A percentile compares a stretch with the other conserved stretches of the same genome.
These are phyloP conservation scores for Euzetes globulus DNA, from an alignment of 2,888 invertebrate genomes.

Conservation along the genomic window DNA sequence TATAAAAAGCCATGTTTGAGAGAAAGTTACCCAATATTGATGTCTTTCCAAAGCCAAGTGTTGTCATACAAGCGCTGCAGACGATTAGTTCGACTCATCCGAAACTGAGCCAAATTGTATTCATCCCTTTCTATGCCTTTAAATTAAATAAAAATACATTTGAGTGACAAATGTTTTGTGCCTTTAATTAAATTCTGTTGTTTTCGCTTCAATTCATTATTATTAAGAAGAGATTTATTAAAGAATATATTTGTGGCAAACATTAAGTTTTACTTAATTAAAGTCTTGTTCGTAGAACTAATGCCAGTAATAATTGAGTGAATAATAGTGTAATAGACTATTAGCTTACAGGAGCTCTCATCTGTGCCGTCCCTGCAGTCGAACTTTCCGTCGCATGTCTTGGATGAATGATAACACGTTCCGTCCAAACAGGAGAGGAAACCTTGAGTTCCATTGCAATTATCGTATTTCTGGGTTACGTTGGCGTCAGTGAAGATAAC, in stretches of 20 bases:
- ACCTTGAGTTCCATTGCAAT: slow-evolving; percentile 66
- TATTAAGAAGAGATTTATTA: not conserved
- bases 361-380: slow-evolving; percentile 82
- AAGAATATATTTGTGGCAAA: not conserved
- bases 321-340: not conserved
- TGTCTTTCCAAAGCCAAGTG: slow-evolving; percentile 90
- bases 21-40: slow-evolving; percentile 61
- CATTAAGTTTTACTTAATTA: not conserved
- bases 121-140: slow-evolving; percentile 38
- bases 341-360: slow-evolving; percentile 65
- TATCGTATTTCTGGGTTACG: slow-evolving; percentile 45
- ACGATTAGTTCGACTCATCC: slow-evolving; percentile 63
- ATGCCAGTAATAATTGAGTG: not conserved
- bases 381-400: slow-evolving; percentile 66
- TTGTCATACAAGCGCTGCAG: slow-evolving; percentile 85
- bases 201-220: slow-evolving; percentile 13
- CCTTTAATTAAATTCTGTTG: not conserved
- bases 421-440: slow-evolving; percentile 67
- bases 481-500: slow-evolving; percentile 83
- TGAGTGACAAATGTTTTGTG: not conserved
- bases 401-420: slow-evolving; percentile 65
- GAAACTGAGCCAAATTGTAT: slow-evolving; percentile 37
- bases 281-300: not conserved
- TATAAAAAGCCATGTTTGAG: not conserved
- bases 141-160: not conserved